Evolutionary conservation across 1,140 invertebrate species (phyloP).

Genomic region (Muscidifurax raptorellus): DNA sequence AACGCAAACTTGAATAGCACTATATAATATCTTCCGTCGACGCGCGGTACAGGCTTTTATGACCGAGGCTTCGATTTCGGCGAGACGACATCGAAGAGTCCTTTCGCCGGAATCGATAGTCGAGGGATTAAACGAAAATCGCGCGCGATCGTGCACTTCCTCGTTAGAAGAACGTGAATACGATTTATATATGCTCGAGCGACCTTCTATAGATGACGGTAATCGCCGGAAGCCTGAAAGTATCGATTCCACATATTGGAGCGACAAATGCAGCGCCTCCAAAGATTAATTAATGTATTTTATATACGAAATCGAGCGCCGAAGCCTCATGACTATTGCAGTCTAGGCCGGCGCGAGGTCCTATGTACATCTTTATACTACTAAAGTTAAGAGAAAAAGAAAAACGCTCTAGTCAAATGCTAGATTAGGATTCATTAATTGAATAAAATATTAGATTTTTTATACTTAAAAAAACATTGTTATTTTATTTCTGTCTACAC

Average conservation of each 20-base stretch:
- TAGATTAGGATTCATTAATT: conserved; percentile 57
- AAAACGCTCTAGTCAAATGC: conserved; percentile 67
- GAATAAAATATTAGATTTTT: conserved; percentile 63
- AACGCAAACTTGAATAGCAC: too few species aligned
- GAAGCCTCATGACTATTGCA: neutral
- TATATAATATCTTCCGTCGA: neutral
- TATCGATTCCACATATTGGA: conserved; percentile 66
- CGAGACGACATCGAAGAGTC: conserved; percentile 25
- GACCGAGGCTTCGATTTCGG: conserved; percentile 15
- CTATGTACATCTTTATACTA: conserved; percentile 60
- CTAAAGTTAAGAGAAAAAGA: conserved; percentile 57
- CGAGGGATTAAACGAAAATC: neutral
- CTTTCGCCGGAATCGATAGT: conserved; percentile 31
- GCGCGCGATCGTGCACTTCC: conserved; percentile 6
- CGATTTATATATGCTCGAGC: neutral
- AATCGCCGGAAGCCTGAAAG: conserved; percentile 71
- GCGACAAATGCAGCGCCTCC: conserved; percentile 73
- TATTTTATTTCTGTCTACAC: conserved; percentile 25
- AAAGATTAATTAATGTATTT: conserved; percentile 70
- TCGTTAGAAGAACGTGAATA: neutral
- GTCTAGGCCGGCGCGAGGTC: conserved; percentile 59
- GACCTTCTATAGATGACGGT: conserved; percentile 35
- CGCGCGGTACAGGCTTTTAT: neutral
- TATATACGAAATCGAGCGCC: conserved; percentile 56
- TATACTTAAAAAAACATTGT: conserved; percentile 33